Evolutionary conservation across 2,113 vertebrate genomes (phyloP).

Genomic region (Hyla sarda): DNA sequence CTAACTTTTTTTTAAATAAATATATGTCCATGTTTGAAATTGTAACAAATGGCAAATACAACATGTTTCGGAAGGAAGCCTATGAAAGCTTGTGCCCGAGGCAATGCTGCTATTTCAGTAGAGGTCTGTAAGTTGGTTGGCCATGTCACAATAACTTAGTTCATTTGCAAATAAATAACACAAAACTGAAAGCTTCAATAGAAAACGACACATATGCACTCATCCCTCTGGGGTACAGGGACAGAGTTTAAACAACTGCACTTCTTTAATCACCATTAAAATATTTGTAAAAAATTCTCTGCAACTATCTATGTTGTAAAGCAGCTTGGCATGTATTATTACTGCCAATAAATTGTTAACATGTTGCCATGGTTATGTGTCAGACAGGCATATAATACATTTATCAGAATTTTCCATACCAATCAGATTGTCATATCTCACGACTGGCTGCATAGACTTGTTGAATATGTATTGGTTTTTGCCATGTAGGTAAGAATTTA

Average conservation of each 20-base stretch:
- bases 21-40: neutral
- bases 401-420: slow-evolving; percentile 42
- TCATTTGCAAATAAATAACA: slow-evolving; percentile 21
- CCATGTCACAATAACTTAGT: slow-evolving; percentile 21
- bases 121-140: slow-evolving; percentile 9
- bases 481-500: slow-evolving; percentile 41
- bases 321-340: neutral
- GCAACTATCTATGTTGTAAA: neutral
- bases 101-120: slow-evolving; percentile 4
- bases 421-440: slow-evolving; percentile 38
- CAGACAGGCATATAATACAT: slow-evolving; percentile 31
- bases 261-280: slow-evolving; percentile 10
- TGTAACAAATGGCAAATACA: slow-evolving; percentile 13
- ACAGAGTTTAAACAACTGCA: neutral
- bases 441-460: slow-evolving; percentile 36
- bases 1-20: too few relatives aligned
- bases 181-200: slow-evolving; percentile 8
- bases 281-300: slow-evolving; percentile 8
- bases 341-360: slow-evolving; percentile 32
- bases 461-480: slow-evolving; percentile 46
- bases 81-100: neutral
- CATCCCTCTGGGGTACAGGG: neutral
- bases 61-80: neutral
- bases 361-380: slow-evolving; percentile 40
- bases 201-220: neutral